These are phyloP conservation scores for Gobio gobio DNA, from an alignment of 2,113 vertebrate genomes.

Conservation along the genomic window DNA sequence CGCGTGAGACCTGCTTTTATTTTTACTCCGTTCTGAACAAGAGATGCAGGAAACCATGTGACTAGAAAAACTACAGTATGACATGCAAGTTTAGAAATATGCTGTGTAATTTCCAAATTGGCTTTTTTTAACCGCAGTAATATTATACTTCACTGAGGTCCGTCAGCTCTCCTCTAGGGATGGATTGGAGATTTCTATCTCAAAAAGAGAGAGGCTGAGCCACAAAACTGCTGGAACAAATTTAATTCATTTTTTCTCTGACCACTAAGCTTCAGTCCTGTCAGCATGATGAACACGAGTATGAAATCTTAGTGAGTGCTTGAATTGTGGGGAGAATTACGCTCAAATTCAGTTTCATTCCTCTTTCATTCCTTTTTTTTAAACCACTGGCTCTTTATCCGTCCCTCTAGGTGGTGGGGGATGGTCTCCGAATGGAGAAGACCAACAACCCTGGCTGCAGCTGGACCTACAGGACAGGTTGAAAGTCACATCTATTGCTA, in stretches of 20 bases:
- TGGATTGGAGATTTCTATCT: background rate
- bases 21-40: background rate
- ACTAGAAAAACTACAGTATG: constrained; percentile 4
- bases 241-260: constrained; percentile 26
- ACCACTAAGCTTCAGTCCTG: constrained; percentile 23
- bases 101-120: constrained; percentile 10
- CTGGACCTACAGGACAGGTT: constrained; percentile 82
- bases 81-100: background rate
- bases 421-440: constrained; percentile 80
- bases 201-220: background rate
- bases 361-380: constrained; percentile 11
- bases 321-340: constrained; percentile 5
- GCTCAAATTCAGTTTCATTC: background rate
- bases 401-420: constrained; percentile 77
- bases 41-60: background rate
- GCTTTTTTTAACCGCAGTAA: constrained; percentile 15
- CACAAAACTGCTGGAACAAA: constrained; percentile 14
- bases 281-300: constrained; percentile 37
- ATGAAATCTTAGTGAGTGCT: constrained; percentile 35
- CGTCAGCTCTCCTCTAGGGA: constrained; percentile 28
- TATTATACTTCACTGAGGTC: constrained; percentile 20
- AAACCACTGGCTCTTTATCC: constrained; percentile 37
- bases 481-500: constrained; percentile 82
- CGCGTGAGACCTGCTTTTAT: constrained; percentile 5
- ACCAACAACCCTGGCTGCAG: constrained; percentile 83